Conservation (phyloP, 2,888 invertebrate genomes). For the Zygaena filipendulae region DNA sequence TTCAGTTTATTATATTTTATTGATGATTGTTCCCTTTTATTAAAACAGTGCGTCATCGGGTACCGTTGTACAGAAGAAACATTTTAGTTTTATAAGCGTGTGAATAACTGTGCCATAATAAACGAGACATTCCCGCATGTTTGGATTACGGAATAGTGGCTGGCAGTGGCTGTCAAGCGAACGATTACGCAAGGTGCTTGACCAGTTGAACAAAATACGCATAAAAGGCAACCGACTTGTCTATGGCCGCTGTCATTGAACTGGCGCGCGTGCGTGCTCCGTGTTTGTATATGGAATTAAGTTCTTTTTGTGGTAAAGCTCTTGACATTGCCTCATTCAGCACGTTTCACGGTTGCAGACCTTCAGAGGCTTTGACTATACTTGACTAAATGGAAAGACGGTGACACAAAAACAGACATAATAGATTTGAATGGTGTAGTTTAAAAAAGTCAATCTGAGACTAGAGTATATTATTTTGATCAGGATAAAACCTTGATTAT, state of each 20-base stretch:
- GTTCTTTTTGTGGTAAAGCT: conserved; percentile 46
- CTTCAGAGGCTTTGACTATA: too few species aligned
- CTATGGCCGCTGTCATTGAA: conserved; percentile 55
- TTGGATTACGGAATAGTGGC: conserved; percentile 30
- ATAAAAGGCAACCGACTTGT: conserved; percentile 53
- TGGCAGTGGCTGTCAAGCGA: conserved; percentile 11
- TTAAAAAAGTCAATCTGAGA: too few species aligned
- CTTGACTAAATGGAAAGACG: too few species aligned
- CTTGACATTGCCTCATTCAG: conserved; percentile 52
- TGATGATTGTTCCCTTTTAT: too few species aligned
- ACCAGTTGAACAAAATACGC: conserved; percentile 43
- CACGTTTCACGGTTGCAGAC: conserved; percentile 31
- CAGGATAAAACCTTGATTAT: too few species aligned
- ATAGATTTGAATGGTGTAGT: conserved; percentile 17
- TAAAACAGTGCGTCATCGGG: too few species aligned
- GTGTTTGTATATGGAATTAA: conserved; percentile 49
- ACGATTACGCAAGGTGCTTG: conserved; percentile 50
- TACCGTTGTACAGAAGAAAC: too few species aligned
- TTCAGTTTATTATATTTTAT: conserved; percentile 12
- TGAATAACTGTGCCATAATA: too few species aligned
- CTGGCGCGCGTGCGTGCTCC: conserved; percentile 34
- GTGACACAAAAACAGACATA: conserved; percentile 21
- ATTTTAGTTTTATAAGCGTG: too few species aligned
- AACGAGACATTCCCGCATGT: conserved; percentile 17
- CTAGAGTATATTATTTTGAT: too few species aligned